Base-by-base conservation (phyloP, 2,113 vertebrate species). In the Callithrix jacchus region DNA sequence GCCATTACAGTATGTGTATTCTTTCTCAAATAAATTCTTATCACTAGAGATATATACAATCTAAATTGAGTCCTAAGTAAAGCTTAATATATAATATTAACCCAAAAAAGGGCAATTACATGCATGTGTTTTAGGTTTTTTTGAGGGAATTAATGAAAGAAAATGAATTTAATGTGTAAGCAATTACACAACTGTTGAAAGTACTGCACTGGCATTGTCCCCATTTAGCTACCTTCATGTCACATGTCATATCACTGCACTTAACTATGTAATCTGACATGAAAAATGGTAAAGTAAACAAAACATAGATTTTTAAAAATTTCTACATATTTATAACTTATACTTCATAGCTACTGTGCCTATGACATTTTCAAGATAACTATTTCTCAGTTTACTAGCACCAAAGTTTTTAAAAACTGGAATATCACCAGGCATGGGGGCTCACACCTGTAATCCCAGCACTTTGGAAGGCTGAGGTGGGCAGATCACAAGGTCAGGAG, bases 341-440 rank as follows among this genome's bases (percentile, higher is more conserved):
- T 82, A 84, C 89, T 95, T 96, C n/a, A 94, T 71, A 92, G 37
- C 68, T 68, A 86, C 6, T 3, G 0, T 83, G 30, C 0, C 3
- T 32, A 91, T 96, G 84, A 97, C 91, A 96, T 97, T 98, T 98
- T 96, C 94, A 97, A 88, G 49, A 70, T 58, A 93, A 64, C 79
- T 84, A 84, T 76, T 97, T 95, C 77, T 66, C 70, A 95, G 86
- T 97, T 97, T 98, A 97, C 95, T 97, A 97, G 66, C 83, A 56
- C 54, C 92, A 91, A 95, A 93, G 87, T 87, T 40, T 96, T 37
- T 89, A 70, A 95, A 95, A 95, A 76, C 76, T 87, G 37, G 87
- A 96, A 32, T 97, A 16, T 17, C 1, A 1, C 16, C 52, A 52
- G 52, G 52, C 52, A 52, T 1, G 5, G 52, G 1, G 16, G 52